These are phyloP conservation scores for Rousettus leschenaultii DNA, from an alignment of 2,113 vertebrate genomes.

Conservation along the genomic window DNA sequence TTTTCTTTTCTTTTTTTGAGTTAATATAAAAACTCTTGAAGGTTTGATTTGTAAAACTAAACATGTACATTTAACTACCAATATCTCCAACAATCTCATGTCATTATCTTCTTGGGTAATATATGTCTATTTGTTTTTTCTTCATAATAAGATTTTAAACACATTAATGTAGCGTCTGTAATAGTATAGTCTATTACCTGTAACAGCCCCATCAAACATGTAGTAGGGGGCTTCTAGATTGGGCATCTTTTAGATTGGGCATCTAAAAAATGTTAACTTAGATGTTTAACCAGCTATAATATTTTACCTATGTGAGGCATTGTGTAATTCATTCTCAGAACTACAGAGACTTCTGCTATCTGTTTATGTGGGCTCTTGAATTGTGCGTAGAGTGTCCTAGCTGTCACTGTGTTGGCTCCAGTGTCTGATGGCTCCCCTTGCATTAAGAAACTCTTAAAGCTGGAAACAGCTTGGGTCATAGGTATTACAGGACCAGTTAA, in stretches of 20 bases:
- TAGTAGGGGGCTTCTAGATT: not conserved
- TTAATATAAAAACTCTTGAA: not conserved
- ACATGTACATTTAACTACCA: not conserved
- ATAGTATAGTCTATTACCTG: not conserved
- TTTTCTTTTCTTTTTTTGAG: not conserved
- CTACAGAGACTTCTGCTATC: not conserved
- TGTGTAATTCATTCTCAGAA: not conserved
- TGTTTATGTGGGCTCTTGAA: not conserved
- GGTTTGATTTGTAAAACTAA: not conserved
- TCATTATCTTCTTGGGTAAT: not conserved
- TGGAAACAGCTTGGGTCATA: not conserved
- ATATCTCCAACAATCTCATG: not conserved
- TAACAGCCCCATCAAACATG: not conserved
- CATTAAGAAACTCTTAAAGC: not conserved
- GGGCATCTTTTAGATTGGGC: too few species aligned
- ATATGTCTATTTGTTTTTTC: not conserved
- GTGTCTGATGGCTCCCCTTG: too few species aligned
- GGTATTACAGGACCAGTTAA: not conserved
- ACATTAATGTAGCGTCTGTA: not conserved
- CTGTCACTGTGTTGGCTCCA: not conserved
- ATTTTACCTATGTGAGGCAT: not conserved
- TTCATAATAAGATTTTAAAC: not conserved
- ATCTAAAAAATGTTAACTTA: not conserved
- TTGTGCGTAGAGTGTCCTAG: not conserved
- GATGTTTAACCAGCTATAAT: not conserved